phyloP scores from a whole-genome alignment of 2,113 vertebrate genomes.

The Thamnaconus septentrionalis region DNA sequence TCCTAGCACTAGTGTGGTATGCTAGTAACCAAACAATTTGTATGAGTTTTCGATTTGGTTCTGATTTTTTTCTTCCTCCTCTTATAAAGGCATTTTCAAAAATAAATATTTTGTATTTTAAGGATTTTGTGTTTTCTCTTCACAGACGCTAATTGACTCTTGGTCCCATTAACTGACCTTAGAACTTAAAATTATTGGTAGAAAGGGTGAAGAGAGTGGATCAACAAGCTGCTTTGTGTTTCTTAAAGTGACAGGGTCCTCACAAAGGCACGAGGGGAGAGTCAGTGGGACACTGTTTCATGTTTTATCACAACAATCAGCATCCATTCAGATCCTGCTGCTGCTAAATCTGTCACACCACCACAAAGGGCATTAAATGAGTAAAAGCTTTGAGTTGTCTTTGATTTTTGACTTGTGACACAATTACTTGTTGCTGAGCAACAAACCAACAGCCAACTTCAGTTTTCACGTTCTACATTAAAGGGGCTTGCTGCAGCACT shows the following conservation, averaged over 20 bases:
- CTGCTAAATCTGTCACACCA: conserved; percentile 31
- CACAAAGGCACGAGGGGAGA: too few species aligned
- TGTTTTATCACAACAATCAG: too few species aligned
- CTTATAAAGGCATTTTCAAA: conserved; percentile 72
- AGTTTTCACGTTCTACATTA: too few species aligned
- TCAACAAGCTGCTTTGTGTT: too few species aligned
- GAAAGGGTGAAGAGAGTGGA: too few species aligned
- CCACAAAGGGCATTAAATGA: conserved; percentile 60
- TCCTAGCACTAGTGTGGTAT: conserved; percentile 70
- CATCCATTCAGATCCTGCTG: conserved; percentile 4
- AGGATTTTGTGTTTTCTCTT: conserved; percentile 66
- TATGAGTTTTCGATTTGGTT: conserved; percentile 45
- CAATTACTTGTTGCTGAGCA: too few species aligned
- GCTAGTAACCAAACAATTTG: conserved; percentile 77
- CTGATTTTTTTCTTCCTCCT: conserved; percentile 61
- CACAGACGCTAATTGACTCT: conserved; percentile 9
- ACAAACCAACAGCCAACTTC: too few species aligned
- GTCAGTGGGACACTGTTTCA: too few species aligned
- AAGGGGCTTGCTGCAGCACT: too few species aligned
- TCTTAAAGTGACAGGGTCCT: too few species aligned
- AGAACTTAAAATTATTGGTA: too few species aligned
- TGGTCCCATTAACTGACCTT: too few species aligned
- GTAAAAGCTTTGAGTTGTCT: conserved; percentile 37
- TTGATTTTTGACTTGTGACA: conserved; percentile 12
- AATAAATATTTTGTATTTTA: conserved; percentile 81